Conservation (phyloP, 2,888 invertebrate genomes). For the Diaprepes abbreviatus region DNA sequence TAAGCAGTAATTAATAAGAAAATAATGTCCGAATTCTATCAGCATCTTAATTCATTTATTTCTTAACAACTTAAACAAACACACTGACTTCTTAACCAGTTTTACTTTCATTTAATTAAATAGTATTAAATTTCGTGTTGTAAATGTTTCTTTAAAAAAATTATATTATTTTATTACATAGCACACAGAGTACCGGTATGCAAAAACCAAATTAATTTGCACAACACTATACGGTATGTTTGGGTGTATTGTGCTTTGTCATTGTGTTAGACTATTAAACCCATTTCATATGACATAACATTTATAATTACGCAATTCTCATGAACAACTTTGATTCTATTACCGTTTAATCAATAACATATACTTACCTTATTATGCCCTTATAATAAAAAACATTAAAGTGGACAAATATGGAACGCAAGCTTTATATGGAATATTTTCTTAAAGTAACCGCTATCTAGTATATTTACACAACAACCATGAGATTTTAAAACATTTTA, state of each 20-base stretch:
- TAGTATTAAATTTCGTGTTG: neutral
- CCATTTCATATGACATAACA: neutral
- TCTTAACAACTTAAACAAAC: slow-evolving; percentile 7
- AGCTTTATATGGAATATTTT: too few relatives aligned
- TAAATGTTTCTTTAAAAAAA: neutral
- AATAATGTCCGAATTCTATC: neutral
- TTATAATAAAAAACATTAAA: too few relatives aligned
- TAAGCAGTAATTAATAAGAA: slow-evolving; percentile 2
- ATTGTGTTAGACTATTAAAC: neutral
- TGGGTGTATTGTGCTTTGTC: slow-evolving; percentile 1
- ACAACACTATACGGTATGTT: neutral
- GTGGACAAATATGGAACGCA: too few relatives aligned
- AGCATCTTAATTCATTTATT: neutral
- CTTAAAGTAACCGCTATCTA: too few relatives aligned
- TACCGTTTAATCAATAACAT: too few relatives aligned
- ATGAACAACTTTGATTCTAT: too few relatives aligned
- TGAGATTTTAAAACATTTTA: too few relatives aligned
- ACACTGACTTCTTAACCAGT: neutral
- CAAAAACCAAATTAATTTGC: slow-evolving; percentile 12
- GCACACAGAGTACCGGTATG: neutral
- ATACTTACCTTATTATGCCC: too few relatives aligned
- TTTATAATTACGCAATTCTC: too few relatives aligned
- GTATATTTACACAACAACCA: too few relatives aligned
- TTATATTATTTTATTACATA: neutral
- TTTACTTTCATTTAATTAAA: slow-evolving; percentile 19